Evolutionary conservation across 1,140 invertebrate species (phyloP), one percentile per base, ranked within the genome.

Genomic region (Musca vetustissima): DNA sequence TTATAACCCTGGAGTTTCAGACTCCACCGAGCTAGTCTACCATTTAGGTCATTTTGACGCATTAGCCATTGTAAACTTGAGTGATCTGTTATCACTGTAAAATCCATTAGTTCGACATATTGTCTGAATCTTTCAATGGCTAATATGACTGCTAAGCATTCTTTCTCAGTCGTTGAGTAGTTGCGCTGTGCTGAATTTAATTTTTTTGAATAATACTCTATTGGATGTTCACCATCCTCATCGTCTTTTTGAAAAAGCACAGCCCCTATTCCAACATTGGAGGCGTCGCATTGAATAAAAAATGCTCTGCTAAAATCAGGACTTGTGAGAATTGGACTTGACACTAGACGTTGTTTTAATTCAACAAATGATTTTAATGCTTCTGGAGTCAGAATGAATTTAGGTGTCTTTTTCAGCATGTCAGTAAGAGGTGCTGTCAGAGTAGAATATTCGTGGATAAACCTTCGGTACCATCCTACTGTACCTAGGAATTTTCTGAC

Each of bases 131-230:
- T 74, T 68, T 84, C 74, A 1, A 86, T 73, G 6, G 81, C 83
- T 67, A 74, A 74, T 0, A 86, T 61, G 14, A 85, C 72, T 8
- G 82, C 83, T 24, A 86, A 70, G 21, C 78, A 75, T 77, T 86
- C 85, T 66, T 76, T 67, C 71, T 86, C 83, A 0, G 82, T 81
- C 14, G 75, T 76, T 0, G 70, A 72, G 61, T 84, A 86, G 19
- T 80, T 79, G 9, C 64, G 69, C 75, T 87, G 85, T 0, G 73
- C 13, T 6, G 47, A 15, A 49, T 49, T 49, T 17, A 17, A 49
- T 49, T 49, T 15, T 4, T 14, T 49, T 4, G 14, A 15, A n/a
- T n/a, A n/a, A n/a, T n/a, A n/a, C n/a, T n/a, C n/a, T n/a, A n/a
- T n/a, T n/a, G n/a, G n/a, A n/a, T n/a, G n/a, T n/a, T n/a, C n/a